Conservation (phyloP, 2,888 invertebrate genomes). For the Andrena camellia region DNA sequence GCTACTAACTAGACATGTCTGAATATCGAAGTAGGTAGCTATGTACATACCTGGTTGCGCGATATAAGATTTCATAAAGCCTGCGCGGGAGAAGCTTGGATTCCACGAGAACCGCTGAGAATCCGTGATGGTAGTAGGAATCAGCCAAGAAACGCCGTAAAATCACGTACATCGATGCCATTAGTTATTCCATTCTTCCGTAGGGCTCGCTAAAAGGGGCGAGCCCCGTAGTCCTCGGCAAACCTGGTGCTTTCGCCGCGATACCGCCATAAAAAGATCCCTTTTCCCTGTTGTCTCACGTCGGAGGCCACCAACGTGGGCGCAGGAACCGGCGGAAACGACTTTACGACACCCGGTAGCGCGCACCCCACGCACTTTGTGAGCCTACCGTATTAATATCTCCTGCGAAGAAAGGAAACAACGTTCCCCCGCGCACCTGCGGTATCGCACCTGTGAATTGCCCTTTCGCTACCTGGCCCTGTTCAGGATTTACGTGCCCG, state of each 20-base stretch:
- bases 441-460: conserved; percentile 66
- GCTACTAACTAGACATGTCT: background rate
- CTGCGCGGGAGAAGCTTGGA: no score
- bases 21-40: no score
- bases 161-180: conserved; percentile 54
- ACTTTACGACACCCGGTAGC: conserved; percentile 81
- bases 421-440: conserved; percentile 57
- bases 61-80: background rate
- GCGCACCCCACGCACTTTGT: conserved; percentile 67
- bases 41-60: no score
- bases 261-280: conserved; percentile 66
- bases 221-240: conserved; percentile 65
- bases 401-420: conserved; percentile 48
- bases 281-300: conserved; percentile 57
- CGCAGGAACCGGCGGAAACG: conserved; percentile 68
- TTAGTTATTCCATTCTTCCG: conserved; percentile 65
- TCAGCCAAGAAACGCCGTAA: conserved; percentile 33
- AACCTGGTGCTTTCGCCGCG: conserved; percentile 60
- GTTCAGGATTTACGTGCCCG: conserved; percentile 6
- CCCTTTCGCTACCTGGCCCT: conserved; percentile 64
- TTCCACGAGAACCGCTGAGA: background rate
- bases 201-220: conserved; percentile 59
- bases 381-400: conserved; percentile 73
- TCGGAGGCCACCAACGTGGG: conserved; percentile 67
- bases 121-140: background rate